Conservation (phyloP, 2,797 vertebrate species). For the Emydoidea blandingii region DNA sequence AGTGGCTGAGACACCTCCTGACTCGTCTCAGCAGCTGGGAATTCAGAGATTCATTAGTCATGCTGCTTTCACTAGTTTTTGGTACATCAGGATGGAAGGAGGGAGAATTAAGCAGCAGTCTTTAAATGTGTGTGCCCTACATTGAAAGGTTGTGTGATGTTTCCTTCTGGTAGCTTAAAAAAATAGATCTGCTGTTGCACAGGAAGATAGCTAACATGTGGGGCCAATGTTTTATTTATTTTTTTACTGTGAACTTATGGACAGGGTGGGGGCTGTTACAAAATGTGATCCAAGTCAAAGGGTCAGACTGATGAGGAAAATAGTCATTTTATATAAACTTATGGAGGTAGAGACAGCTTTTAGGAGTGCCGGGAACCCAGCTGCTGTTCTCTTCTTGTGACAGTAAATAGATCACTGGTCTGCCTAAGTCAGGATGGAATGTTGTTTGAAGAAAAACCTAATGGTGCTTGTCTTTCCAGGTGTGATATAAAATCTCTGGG, state of each 20-base stretch:
- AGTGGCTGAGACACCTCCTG: conserved; percentile 29
- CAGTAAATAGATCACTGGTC: background rate
- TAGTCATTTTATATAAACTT: background rate
- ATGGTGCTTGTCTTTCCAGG: background rate
- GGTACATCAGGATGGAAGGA: conserved; percentile 9
- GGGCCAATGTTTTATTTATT: background rate
- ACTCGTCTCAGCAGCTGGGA: conserved; percentile 58
- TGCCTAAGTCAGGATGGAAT: background rate
- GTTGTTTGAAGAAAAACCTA: background rate
- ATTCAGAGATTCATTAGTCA: conserved; percentile 62
- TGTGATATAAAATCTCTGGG: background rate
- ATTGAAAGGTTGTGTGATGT: background rate
- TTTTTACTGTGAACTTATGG: background rate
- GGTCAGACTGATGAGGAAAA: background rate
- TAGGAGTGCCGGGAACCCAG: background rate
- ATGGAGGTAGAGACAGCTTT: background rate
- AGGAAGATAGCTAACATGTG: background rate
- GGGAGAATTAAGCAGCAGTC: conserved; percentile 9
- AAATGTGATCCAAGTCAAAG: background rate
- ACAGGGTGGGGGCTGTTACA: background rate
- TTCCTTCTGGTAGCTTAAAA: background rate
- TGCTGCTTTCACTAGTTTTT: conserved; percentile 58
- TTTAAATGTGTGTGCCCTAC: background rate
- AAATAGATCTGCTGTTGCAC: background rate
- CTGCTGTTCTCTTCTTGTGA: background rate